phyloP scores from a whole-genome alignment of 2,888 invertebrate genomes.

The Rhimphoctona megacephalus region DNA sequence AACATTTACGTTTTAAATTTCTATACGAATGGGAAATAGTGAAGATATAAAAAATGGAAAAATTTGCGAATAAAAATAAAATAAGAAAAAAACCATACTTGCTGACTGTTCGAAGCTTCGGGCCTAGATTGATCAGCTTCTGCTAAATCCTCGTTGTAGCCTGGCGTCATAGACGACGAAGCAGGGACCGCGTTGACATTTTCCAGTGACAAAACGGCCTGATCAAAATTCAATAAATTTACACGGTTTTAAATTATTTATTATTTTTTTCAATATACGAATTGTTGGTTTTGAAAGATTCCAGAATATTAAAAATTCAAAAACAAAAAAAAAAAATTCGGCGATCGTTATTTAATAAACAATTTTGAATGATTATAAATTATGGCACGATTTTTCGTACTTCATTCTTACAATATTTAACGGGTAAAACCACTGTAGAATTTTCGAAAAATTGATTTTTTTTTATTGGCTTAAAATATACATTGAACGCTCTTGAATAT shows the following conservation, averaged over 20 bases:
- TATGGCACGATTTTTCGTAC: too few species aligned
- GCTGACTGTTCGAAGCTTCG: conserved; percentile 78
- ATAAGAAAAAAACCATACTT: conserved; percentile 70
- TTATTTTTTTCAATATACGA: neutral
- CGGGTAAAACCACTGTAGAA: too few species aligned
- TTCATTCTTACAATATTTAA: too few species aligned
- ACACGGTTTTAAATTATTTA: neutral
- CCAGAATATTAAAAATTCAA: neutral
- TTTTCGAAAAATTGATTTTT: too few species aligned
- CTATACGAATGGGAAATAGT: too few species aligned
- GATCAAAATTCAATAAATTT: conserved; percentile 32
- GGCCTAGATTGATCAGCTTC: conserved; percentile 92
- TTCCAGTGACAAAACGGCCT: conserved; percentile 73
- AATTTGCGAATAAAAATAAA: neutral
- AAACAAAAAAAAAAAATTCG: too few species aligned
- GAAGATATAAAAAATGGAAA: neutral
- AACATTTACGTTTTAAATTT: too few species aligned
- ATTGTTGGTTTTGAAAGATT: neutral
- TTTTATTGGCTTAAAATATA: too few species aligned
- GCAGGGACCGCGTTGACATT: conserved; percentile 64
- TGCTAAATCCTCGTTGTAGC: conserved; percentile 90
- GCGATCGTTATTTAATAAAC: too few species aligned
- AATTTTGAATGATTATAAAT: too few species aligned
- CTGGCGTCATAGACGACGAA: conserved; percentile 74
- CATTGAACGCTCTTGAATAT: too few species aligned